Conservation (phyloP, 1,140 invertebrate species). For the Metaphire vulgaris region DNA sequence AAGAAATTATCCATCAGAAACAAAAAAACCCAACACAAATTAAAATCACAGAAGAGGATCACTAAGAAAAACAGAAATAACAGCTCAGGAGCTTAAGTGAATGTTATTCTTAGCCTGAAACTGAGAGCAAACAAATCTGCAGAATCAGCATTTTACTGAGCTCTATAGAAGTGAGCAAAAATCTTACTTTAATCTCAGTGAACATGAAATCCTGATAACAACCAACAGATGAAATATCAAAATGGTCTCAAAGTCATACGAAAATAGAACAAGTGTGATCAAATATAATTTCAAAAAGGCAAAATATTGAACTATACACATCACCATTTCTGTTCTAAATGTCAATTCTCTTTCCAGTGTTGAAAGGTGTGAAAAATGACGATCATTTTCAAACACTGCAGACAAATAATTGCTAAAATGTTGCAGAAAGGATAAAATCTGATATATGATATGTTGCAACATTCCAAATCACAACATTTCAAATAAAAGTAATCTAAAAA, state of each 20-base stretch:
- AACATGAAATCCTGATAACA: neutral
- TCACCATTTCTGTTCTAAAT: conserved; percentile 72
- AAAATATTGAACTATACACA: conserved; percentile 20
- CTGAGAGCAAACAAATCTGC: too few relatives aligned
- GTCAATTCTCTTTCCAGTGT: conserved; percentile 74
- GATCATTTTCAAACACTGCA: conserved; percentile 70
- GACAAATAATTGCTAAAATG: conserved; percentile 58
- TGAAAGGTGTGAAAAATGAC: conserved; percentile 74
- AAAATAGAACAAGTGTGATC: neutral
- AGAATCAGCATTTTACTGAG: too few relatives aligned
- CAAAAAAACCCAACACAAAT: neutral
- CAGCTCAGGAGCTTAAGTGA: too few relatives aligned
- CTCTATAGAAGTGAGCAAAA: neutral
- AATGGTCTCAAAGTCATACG: neutral
- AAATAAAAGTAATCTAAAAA: too few relatives aligned
- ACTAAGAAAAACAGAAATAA: neutral
- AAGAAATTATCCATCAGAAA: neutral
- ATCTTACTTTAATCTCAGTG: neutral
- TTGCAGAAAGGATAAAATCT: neutral
- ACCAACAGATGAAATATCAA: neutral
- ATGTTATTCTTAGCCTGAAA: too few relatives aligned
- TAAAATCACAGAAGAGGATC: neutral
- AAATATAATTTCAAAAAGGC: neutral
- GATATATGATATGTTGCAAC: neutral
- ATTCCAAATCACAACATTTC: too few relatives aligned